Evolutionary conservation across 1,140 invertebrate species (phyloP), one percentile per base, ranked within the genome.

Genomic region (Rhyacophila brunnea): DNA sequence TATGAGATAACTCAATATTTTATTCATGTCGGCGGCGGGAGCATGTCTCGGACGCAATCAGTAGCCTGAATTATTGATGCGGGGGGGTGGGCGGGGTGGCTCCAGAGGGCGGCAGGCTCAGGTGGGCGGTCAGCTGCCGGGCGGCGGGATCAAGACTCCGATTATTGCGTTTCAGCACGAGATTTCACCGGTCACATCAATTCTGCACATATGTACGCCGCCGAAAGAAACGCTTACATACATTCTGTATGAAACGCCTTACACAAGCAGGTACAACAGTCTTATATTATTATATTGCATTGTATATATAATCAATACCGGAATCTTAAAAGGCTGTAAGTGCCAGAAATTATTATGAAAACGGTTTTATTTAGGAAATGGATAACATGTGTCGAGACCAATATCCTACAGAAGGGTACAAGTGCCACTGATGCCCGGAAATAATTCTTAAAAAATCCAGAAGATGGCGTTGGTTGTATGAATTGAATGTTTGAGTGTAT

Each of bases 11-110:
- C 35, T 59, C 46, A 48, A 64, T 64, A 64, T 64, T 59, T 64
- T 64, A 64, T 64, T 64, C 61, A 64, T 59, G 60, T 52, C 28
- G 52, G 46, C 44, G 56, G 51, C 42, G 43, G 56, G 55, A 59
- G 62, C 58, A 64, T 64, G 73, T 74, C 72, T 74, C 74, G 70
- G 71, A 77, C 75, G 73, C 75, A 78, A 78, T 78, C 75, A 77
- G 72, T 75, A 77, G 74, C 66, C 70, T 78, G 74, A 78, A 78
- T 78, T 73, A 78, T 78, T 68, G 69, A 78, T 75, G 60, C 42
- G 13, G 58, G 47, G 32, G 49, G 23, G 10, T 14, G 35, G 45
- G 54, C 20, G 17, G 10, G 34, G 52, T 17, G 51, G 14, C 40
- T 43, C n/a, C 9, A 14, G 28, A 15, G 1, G n/a, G 17, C 15